phyloP scores from a whole-genome alignment of 2,888 invertebrate species.

The Tethea ocularis region DNA sequence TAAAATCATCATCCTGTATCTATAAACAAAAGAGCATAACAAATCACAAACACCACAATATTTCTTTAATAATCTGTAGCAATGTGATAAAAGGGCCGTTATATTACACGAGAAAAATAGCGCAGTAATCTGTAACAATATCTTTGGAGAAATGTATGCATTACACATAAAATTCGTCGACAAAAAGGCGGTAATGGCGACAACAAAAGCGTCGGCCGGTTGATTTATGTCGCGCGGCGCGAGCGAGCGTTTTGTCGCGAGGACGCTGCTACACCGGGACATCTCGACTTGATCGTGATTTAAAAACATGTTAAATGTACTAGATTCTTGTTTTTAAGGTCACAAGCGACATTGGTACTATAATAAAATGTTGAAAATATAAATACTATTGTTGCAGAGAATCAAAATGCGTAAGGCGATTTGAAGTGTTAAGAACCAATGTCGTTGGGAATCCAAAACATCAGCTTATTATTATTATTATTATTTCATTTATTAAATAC shows the following conservation, averaged over 20 bases:
- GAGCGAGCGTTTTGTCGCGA: constrained; percentile 25
- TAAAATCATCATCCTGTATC: too few relatives aligned
- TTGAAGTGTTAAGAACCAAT: too few relatives aligned
- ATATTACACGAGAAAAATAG: constrained; percentile 36
- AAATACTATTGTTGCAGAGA: too few relatives aligned
- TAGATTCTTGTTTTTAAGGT: too few relatives aligned
- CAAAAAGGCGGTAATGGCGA: constrained; percentile 57
- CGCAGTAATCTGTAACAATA: constrained; percentile 52
- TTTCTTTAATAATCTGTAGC: not conserved
- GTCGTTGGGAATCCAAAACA: too few relatives aligned
- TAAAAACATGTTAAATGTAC: not conserved
- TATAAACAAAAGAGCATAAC: not conserved
- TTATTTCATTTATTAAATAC: too few relatives aligned
- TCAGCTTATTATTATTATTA: too few relatives aligned
- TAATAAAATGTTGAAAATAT: too few relatives aligned
- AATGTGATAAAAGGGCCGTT: constrained; percentile 17
- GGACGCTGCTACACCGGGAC: not conserved
- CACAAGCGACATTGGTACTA: too few relatives aligned
- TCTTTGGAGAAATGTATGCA: constrained; percentile 44
- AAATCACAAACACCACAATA: not conserved
- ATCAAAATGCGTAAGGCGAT: too few relatives aligned
- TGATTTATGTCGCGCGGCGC: constrained; percentile 24
- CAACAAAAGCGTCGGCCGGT: constrained; percentile 31
- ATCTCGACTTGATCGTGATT: not conserved
- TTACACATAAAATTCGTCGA: constrained; percentile 45